Conservation (phyloP, 2,113 vertebrate species). For the Varanus salvator region DNA sequence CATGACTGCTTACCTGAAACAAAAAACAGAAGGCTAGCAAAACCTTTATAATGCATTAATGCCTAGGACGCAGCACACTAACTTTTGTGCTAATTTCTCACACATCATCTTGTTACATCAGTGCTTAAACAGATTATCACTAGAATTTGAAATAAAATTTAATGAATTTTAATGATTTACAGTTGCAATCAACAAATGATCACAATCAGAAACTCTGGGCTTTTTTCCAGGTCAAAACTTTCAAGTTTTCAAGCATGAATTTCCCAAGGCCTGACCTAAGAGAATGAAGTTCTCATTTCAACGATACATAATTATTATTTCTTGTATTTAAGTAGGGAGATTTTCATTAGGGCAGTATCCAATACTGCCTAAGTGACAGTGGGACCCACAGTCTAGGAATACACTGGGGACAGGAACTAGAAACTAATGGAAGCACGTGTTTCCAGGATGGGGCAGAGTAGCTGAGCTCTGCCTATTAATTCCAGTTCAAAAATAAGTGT, state of each 20-base stretch:
- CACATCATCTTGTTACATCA: constrained; percentile 1
- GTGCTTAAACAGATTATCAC: not conserved
- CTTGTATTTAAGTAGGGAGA: not conserved
- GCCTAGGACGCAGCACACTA: not conserved
- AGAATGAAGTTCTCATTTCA: not conserved
- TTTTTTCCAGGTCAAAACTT: not conserved
- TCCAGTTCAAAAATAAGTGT: too few species aligned
- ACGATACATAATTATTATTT: not conserved
- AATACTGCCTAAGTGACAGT: not conserved
- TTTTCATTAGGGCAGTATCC: not conserved
- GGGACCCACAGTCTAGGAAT: not conserved
- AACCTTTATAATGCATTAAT: constrained; percentile 40
- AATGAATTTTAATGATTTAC: not conserved
- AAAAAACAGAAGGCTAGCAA: constrained; percentile 57
- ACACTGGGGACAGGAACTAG: not conserved
- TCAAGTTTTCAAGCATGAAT: not conserved
- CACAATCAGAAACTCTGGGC: not conserved
- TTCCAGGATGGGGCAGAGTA: too few species aligned
- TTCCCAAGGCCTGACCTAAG: not conserved
- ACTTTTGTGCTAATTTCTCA: not conserved
- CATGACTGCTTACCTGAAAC: constrained; percentile 60
- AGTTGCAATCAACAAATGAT: not conserved
- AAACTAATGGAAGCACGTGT: too few species aligned
- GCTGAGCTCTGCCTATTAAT: too few species aligned
- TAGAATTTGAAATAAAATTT: not conserved